Conservation (phyloP, 2,113 vertebrate genomes). For the Bolborhynchus lineola region DNA sequence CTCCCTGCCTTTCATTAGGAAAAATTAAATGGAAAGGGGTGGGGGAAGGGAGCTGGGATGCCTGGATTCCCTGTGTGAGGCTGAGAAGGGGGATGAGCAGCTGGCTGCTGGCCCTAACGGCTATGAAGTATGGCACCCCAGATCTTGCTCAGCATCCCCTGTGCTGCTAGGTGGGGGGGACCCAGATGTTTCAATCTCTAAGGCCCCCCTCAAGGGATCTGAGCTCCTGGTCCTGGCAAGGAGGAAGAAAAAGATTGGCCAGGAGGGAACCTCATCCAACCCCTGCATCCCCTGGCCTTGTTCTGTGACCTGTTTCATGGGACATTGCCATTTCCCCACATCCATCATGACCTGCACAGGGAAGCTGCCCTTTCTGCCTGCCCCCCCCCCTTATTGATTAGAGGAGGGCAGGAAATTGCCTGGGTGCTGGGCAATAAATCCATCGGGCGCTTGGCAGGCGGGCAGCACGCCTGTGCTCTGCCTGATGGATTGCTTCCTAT, state of each 20-base stretch:
- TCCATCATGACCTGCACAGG: neutral
- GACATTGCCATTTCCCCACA: neutral
- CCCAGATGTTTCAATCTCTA: neutral
- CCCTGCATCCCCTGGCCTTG: neutral
- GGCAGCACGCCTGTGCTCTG: neutral
- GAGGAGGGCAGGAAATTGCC: conserved; percentile 43
- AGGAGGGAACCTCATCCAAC: neutral
- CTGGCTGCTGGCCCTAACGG: neutral
- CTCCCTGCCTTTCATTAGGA: conserved; percentile 65
- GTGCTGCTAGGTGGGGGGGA: neutral
- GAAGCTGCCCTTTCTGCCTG: neutral
- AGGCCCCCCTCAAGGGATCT: neutral
- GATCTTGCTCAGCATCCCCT: neutral
- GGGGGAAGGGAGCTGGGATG: neutral
- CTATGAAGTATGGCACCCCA: neutral
- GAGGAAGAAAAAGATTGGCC: neutral
- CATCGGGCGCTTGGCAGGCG: neutral
- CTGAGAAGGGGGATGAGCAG: neutral
- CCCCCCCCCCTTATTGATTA: neutral
- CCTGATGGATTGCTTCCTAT: conserved; percentile 67
- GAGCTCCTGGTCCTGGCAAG: neutral
- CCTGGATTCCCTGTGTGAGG: neutral
- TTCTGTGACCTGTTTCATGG: neutral
- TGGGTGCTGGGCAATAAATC: conserved; percentile 54
- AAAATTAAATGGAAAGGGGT: conserved; percentile 57